Evolutionary conservation across 2,113 vertebrate genomes (phyloP), one percentile per base, ranked within the genome.

Genomic region (Brachypodius melanocephalos): DNA sequence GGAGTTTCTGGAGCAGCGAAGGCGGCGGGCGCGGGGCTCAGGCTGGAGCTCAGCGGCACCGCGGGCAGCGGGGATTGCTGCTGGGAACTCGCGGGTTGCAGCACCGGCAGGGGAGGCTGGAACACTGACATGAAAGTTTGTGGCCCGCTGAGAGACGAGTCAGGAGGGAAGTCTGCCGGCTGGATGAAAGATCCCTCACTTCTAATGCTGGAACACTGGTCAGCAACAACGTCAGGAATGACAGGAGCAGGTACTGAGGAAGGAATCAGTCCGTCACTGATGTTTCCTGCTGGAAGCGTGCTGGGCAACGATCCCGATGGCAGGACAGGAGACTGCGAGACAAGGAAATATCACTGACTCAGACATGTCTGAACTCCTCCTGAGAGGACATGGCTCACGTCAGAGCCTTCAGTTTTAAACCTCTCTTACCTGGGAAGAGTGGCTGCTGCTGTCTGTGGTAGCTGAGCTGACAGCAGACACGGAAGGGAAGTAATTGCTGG

Each of bases 341-440:
- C 43, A 90, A 94, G 49, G 40, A 97, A 92, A 74, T 2, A 16
- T 21, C 15, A 77, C 34, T 48, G 55, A 82, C 31, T 74, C 42
- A 66, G 43, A 61, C 24, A 31, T 12, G 40, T 5, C 34, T 80
- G 36, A 80, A 13, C 20, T 28, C 69, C 78, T 88, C 46, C 58
- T 8, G 25, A 54, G 42, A 59, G 75, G 68, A 80, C 19, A 6
- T 0, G 13, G 75, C 43, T 93, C 51, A 13, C 1, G 6, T 28
- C 21, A 72, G 36, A 77, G 40, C n/a, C 40, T 78, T 78, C 34
- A 43, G 31, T 29, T 58, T 81, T 24, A 45, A 66, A 38, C 3
- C 32, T 20, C 31, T 57, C 94, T 91, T 98, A 99, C 99, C 99
- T 99, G 99, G 89, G 99, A 95, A 79, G 98, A 93, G 58, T 97